phyloP scores from a whole-genome alignment of 1,140 invertebrate species.

The Diploscapter pachys region DNA sequence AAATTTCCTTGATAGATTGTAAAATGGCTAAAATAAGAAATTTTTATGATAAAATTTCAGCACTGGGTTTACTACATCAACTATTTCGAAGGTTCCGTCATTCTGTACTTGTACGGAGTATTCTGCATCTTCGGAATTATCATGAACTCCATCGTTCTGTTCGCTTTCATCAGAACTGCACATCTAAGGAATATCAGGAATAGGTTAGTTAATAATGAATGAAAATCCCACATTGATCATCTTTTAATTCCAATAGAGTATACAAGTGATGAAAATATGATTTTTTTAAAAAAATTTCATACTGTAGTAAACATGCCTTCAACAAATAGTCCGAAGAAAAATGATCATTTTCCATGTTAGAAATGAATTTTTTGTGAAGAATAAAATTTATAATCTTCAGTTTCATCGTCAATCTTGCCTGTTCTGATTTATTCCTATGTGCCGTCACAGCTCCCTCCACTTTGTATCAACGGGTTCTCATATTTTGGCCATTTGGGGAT shows the following conservation, averaged over 20 bases:
- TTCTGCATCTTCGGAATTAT: slow-evolving; percentile 54
- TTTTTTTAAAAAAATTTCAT: not conserved
- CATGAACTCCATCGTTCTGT: slow-evolving; percentile 55
- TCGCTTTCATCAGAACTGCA: slow-evolving; percentile 47
- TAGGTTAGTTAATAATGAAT: slow-evolving; percentile 27
- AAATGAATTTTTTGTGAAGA: not conserved
- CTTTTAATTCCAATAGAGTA: not conserved
- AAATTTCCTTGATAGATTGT: too few relatives aligned
- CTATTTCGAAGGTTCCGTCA: slow-evolving; percentile 41
- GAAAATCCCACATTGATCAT: not conserved
- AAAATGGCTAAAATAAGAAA: not conserved
- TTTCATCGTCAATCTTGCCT: slow-evolving; percentile 57
- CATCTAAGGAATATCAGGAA: slow-evolving; percentile 56
- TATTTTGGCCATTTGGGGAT: slow-evolving; percentile 59
- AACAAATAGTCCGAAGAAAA: too few relatives aligned
- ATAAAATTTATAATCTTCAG: slow-evolving; percentile 15
- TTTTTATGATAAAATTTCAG: slow-evolving; percentile 34
- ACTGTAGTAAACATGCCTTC: too few relatives aligned
- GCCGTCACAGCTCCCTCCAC: slow-evolving; percentile 54
- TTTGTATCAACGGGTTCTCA: slow-evolving; percentile 52
- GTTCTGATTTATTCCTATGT: slow-evolving; percentile 56
- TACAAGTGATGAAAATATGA: not conserved
- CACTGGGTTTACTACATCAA: slow-evolving; percentile 55
- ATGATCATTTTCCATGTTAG: not conserved
- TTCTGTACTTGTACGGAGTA: slow-evolving; percentile 49